phyloP scores from a whole-genome alignment of 2,888 invertebrate species.

The Agrilus mali region DNA sequence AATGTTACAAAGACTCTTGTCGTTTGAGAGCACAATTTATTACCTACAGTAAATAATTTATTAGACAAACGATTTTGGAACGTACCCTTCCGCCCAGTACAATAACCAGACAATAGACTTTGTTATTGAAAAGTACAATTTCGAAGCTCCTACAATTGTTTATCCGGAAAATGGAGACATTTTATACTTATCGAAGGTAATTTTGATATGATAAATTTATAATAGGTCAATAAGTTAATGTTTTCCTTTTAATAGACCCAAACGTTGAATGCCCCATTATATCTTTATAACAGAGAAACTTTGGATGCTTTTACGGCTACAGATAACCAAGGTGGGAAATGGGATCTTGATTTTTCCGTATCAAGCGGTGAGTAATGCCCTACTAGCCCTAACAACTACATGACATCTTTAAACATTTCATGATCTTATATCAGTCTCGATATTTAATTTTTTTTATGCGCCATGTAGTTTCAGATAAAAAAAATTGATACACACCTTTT shows the following conservation, averaged over 20 bases:
- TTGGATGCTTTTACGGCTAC: slow-evolving; percentile 37
- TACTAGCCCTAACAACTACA: too few species aligned
- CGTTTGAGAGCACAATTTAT: too few species aligned
- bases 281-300: slow-evolving; percentile 26
- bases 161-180: slow-evolving; percentile 33
- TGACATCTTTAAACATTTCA: too few species aligned
- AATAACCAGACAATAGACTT: slow-evolving; percentile 29
- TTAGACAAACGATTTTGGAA: slow-evolving; percentile 45
- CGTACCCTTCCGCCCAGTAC: slow-evolving; percentile 28
- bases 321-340: slow-evolving; percentile 46
- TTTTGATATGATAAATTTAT: background rate
- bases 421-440: too few species aligned
- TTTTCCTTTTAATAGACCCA: slow-evolving; percentile 14
- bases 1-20: slow-evolving; percentile 13
- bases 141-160: slow-evolving; percentile 40
- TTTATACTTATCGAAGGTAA: slow-evolving; percentile 36
- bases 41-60: slow-evolving; percentile 10
- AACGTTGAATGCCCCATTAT: slow-evolving; percentile 15
- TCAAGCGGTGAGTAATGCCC: slow-evolving; percentile 34
- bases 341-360: slow-evolving; percentile 38
- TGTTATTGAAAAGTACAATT: slow-evolving; percentile 41
- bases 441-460: too few species aligned
- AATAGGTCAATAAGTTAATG: slow-evolving; percentile 3
- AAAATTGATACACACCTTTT: too few species aligned
- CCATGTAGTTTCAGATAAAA: too few species aligned